Base-by-base conservation (phyloP, 2,888 invertebrate species). In the Caenorhabditis afra region DNA sequence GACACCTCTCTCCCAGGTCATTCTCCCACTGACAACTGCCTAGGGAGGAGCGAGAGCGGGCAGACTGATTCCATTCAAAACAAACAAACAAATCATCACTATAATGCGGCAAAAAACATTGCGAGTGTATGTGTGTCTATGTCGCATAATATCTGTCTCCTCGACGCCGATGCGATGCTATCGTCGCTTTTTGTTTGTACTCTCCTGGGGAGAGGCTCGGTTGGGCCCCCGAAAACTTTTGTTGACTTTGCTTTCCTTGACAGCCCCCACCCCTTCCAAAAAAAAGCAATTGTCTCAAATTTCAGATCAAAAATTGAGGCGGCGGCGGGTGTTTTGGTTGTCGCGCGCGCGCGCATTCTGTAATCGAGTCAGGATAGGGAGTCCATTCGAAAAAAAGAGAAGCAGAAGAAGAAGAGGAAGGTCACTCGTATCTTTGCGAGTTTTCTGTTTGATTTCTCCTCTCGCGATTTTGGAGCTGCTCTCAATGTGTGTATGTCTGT, bases 231-330 rank as follows among this genome's bases (percentile, higher is more conserved):
- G 71, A 64, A 71, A 71, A 71, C 47, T 64, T 62, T 55, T 71
- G 71, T 71, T 71, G 71, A 64, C 62, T 71, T 71, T 71, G 62
- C 71, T 71, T 71, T 71, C 50, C 53, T 61, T 70, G 49, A 45
- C 71, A 62, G 62, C 57, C 41, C 39, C 29, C 29, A 29, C 29
- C 29, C 29, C 29, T 7, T 29, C 7, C 14, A 49, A 66, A 57
- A 61, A 52, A 71, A 71, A 71, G 71, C 71, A 62, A 71, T 71
- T 71, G 71, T 71, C 71, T 71, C 71, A 37, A 64, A 71, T 71
- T 71, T 71, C 71, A 71, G 71, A 71, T 71, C 57, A 71, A 62
- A 71, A 71, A 71, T 49, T 71, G 55, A 55, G 37, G 14, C 47
- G 49, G 50, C 22, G 12, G n/a, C 7, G 53, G 53, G 8, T 53